These are phyloP conservation scores for Sesia bembeciformis DNA, from an alignment of 2,888 invertebrate genomes.

Conservation along the genomic window DNA sequence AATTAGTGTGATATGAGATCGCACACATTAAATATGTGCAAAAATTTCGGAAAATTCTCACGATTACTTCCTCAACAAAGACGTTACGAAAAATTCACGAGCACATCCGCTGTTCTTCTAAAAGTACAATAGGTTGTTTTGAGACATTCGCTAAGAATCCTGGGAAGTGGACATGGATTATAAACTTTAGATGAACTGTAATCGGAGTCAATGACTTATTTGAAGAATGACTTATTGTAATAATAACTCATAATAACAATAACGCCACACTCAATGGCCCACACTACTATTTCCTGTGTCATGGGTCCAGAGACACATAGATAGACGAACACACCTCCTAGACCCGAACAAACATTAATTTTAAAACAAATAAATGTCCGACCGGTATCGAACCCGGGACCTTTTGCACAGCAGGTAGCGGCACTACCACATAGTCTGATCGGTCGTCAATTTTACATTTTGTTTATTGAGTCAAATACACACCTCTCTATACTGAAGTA, in stretches of 20 bases:
- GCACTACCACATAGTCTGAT: too few relatives aligned
- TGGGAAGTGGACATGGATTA: slow-evolving; percentile 28
- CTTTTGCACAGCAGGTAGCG: too few relatives aligned
- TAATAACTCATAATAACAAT: background rate
- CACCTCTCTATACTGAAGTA: background rate
- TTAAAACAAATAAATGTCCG: too few relatives aligned
- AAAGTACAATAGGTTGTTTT: slow-evolving; percentile 48
- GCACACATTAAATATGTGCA: slow-evolving; percentile 23
- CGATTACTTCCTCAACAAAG: slow-evolving; percentile 65
- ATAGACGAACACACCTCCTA: too few relatives aligned
- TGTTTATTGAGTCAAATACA: too few relatives aligned
- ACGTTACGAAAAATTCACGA: slow-evolving; percentile 59
- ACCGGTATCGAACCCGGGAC: too few relatives aligned
- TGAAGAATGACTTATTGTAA: background rate
- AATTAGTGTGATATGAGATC: slow-evolving; percentile 13
- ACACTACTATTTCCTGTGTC: too few relatives aligned
- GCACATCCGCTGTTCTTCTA: slow-evolving; percentile 55
- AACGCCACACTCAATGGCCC: too few relatives aligned
- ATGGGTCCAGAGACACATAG: too few relatives aligned
- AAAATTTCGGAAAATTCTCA: slow-evolving; percentile 42
- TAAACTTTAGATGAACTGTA: slow-evolving; percentile 12
- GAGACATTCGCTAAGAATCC: slow-evolving; percentile 36
- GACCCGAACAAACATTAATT: too few relatives aligned
- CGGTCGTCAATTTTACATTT: too few relatives aligned
- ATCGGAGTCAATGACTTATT: slow-evolving; percentile 18